Percentiles rank a stretch among this genome's conserved stretches.
Evolutionary conservation across 2,888 invertebrate species (phyloP).

Genomic region (Xylocampa areola): DNA sequence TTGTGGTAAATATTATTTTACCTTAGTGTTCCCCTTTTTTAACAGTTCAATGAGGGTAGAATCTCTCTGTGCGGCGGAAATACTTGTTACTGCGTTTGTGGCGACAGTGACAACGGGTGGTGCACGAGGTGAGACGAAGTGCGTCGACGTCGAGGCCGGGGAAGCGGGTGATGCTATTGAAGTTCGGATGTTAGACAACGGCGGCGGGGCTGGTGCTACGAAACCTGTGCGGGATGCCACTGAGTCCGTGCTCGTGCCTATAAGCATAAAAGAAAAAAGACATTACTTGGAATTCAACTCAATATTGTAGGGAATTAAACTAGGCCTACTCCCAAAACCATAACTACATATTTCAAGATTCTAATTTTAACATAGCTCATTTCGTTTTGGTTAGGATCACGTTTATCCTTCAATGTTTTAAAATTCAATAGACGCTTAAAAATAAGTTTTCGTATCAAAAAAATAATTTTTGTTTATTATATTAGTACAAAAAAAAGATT

Average conservation of each 20-base stretch:
- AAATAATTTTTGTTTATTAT: too few species aligned
- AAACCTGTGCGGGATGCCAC: slow-evolving; percentile 77
- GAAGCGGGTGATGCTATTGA: slow-evolving; percentile 80
- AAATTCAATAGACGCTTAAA: too few species aligned
- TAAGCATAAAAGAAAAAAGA: not conserved
- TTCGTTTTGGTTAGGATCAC: too few species aligned
- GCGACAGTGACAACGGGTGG: slow-evolving; percentile 81
- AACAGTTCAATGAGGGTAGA: slow-evolving; percentile 94
- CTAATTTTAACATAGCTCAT: too few species aligned
- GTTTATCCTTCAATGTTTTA: too few species aligned
- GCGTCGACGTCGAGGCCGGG: slow-evolving; percentile 84
- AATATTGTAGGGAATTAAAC: too few species aligned
- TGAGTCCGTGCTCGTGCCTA: slow-evolving; percentile 74
- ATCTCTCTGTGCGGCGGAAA: slow-evolving; percentile 90
- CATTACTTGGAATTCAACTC: too few species aligned
- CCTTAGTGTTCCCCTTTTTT: slow-evolving; percentile 92
- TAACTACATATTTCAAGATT: too few species aligned
- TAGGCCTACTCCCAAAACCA: too few species aligned
- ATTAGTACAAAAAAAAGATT: too few species aligned
- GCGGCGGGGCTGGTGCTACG: slow-evolving; percentile 84
- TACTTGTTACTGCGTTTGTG: slow-evolving; percentile 70
- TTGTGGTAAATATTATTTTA: not conserved
- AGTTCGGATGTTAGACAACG: slow-evolving; percentile 78
- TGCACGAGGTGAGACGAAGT: slow-evolving; percentile 84
- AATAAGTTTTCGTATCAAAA: too few species aligned